A percentile compares a stretch with the other conserved stretches of the same genome.
phyloP scores from a whole-genome alignment of 2,888 invertebrate species.

The Tillus elongatus region DNA sequence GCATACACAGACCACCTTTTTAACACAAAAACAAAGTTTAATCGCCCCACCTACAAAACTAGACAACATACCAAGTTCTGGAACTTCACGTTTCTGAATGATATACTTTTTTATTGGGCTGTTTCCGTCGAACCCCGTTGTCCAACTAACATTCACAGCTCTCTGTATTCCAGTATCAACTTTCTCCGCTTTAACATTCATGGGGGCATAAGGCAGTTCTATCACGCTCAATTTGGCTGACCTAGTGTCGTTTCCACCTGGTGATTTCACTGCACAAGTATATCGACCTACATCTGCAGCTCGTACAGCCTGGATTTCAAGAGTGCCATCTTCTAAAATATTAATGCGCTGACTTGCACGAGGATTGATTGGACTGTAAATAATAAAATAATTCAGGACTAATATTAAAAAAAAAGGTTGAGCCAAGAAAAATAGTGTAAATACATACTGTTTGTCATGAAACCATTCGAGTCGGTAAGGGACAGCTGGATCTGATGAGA shows the following conservation, averaged over 20 bases:
- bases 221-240: slow-evolving; percentile 79
- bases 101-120: slow-evolving; percentile 89
- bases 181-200: slow-evolving; percentile 68
- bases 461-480: slow-evolving; percentile 83
- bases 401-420: not conserved
- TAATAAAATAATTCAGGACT: slow-evolving; percentile 1
- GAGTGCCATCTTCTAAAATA: slow-evolving; percentile 71
- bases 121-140: slow-evolving; percentile 94
- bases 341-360: slow-evolving; percentile 61
- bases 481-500: slow-evolving; percentile 83
- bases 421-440: not conserved
- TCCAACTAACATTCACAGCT: slow-evolving; percentile 89
- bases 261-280: slow-evolving; percentile 80
- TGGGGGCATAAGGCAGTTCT: slow-evolving; percentile 90
- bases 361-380: slow-evolving; percentile 48
- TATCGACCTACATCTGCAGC: slow-evolving; percentile 92
- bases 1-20: no score
- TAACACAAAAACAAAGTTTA: slow-evolving; percentile 36
- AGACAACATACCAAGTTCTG: slow-evolving; percentile 63
- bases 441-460: slow-evolving; percentile 70
- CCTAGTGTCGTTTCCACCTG: slow-evolving; percentile 88
- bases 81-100: slow-evolving; percentile 82
- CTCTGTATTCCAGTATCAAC: slow-evolving; percentile 57
- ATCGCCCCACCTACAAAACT: slow-evolving; percentile 14
- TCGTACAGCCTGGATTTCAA: slow-evolving; percentile 80